Evolutionary conservation across 2,797 vertebrate genomes (phyloP), one percentile per base, ranked within the genome.

Genomic region (Allobates femoralis): DNA sequence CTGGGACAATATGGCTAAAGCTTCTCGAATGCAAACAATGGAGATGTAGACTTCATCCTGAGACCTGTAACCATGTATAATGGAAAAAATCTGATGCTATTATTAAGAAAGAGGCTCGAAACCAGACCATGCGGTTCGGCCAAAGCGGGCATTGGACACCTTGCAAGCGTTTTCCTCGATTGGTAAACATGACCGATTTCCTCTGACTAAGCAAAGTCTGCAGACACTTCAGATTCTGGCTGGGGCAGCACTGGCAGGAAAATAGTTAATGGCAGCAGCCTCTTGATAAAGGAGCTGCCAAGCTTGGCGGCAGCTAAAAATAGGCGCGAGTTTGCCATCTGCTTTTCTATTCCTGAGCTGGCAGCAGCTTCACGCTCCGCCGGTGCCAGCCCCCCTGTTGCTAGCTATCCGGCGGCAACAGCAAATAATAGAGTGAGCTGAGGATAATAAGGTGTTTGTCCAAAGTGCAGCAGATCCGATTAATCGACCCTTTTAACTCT

Each of bases 271-370:
- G 67, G 86, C 86, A 84, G 86, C 86, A 81, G 83, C 51, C 26
- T 81, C 83, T 88, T 88, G 86, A 88, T 88, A 88, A 88, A 87
- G 79, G 55, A 88, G 86, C 81, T 83, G 83, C 84, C 73, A 85
- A 69, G 76, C 83, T 86, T 12, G 86, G 90, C 88, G 90, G 8
- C 19, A 79, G 88, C 94, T 94, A 95, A 92, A 94, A 95, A 95
- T 94, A 95, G 86, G 92, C 5, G 89, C 86, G 85, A 88, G 84
- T 90, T 90, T 92, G 90, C 93, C 94, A 94, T 94, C 94, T 95
- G 94, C 92, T 89, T 90, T 90, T 81, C 91, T 88, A 90, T 90
- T 93, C 87, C 91, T 67, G 90, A 58, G 91, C 91, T 90, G 92
- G 92, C 92, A 87, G 75, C 69, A 86, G 89, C 90, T 92, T 89